Percentiles rank a stretch among this genome's conserved stretches.
phyloP scores from a whole-genome alignment of 2,113 vertebrate genomes.

The Thermophis baileyi region DNA sequence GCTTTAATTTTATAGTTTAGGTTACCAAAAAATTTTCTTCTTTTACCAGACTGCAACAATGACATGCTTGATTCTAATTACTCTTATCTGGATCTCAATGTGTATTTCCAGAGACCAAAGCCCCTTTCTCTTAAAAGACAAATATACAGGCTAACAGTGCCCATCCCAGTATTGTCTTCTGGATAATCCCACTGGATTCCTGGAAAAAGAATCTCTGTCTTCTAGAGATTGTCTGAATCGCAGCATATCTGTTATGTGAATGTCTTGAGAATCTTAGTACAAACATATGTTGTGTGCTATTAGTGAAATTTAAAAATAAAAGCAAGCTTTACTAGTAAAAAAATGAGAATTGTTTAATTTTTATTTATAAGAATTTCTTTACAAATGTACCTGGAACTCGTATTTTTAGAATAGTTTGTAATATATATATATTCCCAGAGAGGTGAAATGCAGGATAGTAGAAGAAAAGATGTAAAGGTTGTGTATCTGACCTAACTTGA shows the following conservation, averaged over 20 bases:
- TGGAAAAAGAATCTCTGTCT: background rate
- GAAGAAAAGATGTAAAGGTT: background rate
- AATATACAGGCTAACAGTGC: background rate
- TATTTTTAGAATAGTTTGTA: too few relatives aligned
- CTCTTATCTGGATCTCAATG: background rate
- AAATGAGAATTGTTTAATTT: background rate
- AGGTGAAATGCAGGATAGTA: background rate
- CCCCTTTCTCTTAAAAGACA: background rate
- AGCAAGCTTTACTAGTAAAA: background rate
- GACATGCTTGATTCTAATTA: background rate
- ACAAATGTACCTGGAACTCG: too few relatives aligned
- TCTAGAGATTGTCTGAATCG: background rate
- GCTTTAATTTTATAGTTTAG: background rate
- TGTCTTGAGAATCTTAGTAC: background rate
- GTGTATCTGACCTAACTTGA: background rate
- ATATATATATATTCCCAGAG: too few relatives aligned
- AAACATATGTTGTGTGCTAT: background rate
- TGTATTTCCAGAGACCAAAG: background rate
- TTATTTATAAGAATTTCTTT: background rate
- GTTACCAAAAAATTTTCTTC: background rate
- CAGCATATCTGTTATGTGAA: background rate
- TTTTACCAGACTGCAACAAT: background rate
- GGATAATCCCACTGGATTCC: background rate
- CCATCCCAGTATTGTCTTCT: background rate
- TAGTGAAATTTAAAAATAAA: background rate